These are phyloP conservation scores for Sthenelais limicola DNA, from an alignment of 2,888 invertebrate genomes.

Conservation along the genomic window DNA sequence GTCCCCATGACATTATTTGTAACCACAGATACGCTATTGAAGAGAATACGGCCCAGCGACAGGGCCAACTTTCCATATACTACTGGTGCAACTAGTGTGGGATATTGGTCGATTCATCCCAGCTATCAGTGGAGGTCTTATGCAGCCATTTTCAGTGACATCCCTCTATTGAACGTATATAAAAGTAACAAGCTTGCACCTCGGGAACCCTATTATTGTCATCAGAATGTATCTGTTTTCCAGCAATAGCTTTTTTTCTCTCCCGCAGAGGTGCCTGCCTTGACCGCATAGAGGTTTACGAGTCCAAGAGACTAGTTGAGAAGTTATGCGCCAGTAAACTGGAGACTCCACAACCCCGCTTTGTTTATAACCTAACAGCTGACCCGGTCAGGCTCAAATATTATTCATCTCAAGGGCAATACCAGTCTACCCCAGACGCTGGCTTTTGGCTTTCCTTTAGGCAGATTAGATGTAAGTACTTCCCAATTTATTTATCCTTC, in stretches of 20 bases:
- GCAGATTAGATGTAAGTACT: conserved; percentile 26
- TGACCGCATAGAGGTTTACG: conserved; percentile 42
- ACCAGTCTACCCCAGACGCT: conserved; percentile 37
- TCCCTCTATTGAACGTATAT: too few relatives aligned
- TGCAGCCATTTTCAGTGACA: too few relatives aligned
- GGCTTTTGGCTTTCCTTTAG: conserved; percentile 46
- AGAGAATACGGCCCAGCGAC: too few relatives aligned
- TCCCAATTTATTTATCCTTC: background rate
- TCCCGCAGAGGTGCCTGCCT: conserved; percentile 18
- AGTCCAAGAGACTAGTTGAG: conserved; percentile 19
- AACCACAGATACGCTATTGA: too few relatives aligned
- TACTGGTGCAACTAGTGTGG: too few relatives aligned
- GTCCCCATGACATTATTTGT: too few relatives aligned
- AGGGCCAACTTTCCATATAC: too few relatives aligned
- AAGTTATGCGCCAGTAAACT: conserved; percentile 32
- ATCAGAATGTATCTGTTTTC: too few relatives aligned
- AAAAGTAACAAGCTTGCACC: too few relatives aligned
- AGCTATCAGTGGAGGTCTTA: too few relatives aligned
- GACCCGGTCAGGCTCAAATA: conserved; percentile 43
- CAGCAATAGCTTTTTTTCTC: background rate
- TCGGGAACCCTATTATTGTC: too few relatives aligned
- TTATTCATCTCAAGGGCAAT: conserved; percentile 38
- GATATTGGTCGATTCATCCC: too few relatives aligned
- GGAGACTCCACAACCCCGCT: conserved; percentile 34
- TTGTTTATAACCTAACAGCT: conserved; percentile 38